Evolutionary conservation across 2,797 vertebrate species (phyloP).

Genomic region (Acanthurus tractus): DNA sequence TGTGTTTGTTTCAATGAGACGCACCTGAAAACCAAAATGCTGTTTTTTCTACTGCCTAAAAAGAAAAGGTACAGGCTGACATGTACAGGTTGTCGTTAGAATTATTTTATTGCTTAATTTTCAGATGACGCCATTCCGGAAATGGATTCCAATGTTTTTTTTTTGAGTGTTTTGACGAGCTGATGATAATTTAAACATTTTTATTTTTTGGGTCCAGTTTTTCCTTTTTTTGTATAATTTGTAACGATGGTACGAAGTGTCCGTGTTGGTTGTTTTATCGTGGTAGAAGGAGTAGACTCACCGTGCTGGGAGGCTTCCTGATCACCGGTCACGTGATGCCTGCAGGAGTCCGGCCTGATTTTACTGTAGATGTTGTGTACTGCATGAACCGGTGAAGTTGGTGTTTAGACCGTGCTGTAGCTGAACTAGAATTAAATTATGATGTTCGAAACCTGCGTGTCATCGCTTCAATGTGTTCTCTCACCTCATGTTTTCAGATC

Average conservation of each 20-base stretch:
- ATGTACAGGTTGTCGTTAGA: slow-evolving; percentile 61
- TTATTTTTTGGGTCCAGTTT: slow-evolving; percentile 65
- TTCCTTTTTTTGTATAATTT: slow-evolving; percentile 74
- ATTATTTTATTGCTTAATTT: slow-evolving; percentile 48
- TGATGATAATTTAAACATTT: slow-evolving; percentile 80
- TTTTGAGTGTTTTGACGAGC: slow-evolving; percentile 49
- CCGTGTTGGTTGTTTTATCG: slow-evolving; percentile 84
- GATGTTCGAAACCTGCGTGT: slow-evolving; percentile 59
- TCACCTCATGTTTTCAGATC: too few species aligned
- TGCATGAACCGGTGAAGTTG: slow-evolving; percentile 93
- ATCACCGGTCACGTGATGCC: background rate
- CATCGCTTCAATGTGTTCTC: background rate
- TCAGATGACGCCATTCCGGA: slow-evolving; percentile 64
- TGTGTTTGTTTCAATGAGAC: slow-evolving; percentile 58
- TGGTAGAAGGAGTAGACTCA: slow-evolving; percentile 76
- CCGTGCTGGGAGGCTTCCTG: slow-evolving; percentile 36
- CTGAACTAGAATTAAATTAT: slow-evolving; percentile 92
- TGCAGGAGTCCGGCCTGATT: slow-evolving; percentile 52
- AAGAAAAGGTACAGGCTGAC: slow-evolving; percentile 39
- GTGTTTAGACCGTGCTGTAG: slow-evolving; percentile 91
- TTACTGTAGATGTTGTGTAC: slow-evolving; percentile 86
- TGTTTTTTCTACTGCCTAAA: slow-evolving; percentile 80
- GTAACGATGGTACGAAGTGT: slow-evolving; percentile 88
- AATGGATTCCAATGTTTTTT: slow-evolving; percentile 58
- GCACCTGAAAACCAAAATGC: slow-evolving; percentile 82